phyloP scores from a whole-genome alignment of 2,113 vertebrate genomes.

The Carollia perspicillata region DNA sequence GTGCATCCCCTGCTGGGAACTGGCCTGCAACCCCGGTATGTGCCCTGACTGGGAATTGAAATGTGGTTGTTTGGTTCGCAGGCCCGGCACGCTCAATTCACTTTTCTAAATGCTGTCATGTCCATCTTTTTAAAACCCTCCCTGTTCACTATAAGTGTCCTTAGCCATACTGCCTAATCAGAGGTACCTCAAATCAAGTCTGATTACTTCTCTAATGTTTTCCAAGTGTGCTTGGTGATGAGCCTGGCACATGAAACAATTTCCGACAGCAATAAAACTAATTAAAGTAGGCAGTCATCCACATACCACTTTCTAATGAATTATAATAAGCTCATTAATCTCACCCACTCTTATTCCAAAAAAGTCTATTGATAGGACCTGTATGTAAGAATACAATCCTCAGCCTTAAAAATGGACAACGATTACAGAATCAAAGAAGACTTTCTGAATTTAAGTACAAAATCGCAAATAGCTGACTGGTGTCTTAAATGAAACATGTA shows the following conservation, averaged over 20 bases:
- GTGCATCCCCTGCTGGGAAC: too few species aligned
- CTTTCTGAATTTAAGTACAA: not conserved
- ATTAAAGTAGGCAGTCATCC: slow-evolving; percentile 86
- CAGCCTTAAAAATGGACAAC: slow-evolving; percentile 31
- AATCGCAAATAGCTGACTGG: not conserved
- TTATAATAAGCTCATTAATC: slow-evolving; percentile 86
- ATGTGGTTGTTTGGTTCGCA: too few species aligned
- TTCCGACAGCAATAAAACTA: slow-evolving; percentile 85
- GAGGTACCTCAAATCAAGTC: slow-evolving; percentile 75
- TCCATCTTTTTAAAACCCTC: slow-evolving; percentile 68
- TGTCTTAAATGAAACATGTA: not conserved
- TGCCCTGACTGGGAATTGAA: too few species aligned
- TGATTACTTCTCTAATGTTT: slow-evolving; percentile 81
- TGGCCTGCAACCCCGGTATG: too few species aligned
- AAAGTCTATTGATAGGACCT: slow-evolving; percentile 66
- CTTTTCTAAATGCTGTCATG: slow-evolving; percentile 27
- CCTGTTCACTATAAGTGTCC: slow-evolving; percentile 71
- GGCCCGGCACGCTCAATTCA: too few species aligned
- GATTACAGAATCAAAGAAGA: slow-evolving; percentile 33
- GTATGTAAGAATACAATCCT: slow-evolving; percentile 43
- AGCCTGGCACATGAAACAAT: slow-evolving; percentile 84
- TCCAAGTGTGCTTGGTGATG: slow-evolving; percentile 80
- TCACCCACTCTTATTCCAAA: slow-evolving; percentile 60
- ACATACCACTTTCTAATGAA: slow-evolving; percentile 83
- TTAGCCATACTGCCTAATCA: slow-evolving; percentile 77